Evolutionary conservation across 2,888 invertebrate species (phyloP).

Genomic region (Trissolcus brochymenae): DNA sequence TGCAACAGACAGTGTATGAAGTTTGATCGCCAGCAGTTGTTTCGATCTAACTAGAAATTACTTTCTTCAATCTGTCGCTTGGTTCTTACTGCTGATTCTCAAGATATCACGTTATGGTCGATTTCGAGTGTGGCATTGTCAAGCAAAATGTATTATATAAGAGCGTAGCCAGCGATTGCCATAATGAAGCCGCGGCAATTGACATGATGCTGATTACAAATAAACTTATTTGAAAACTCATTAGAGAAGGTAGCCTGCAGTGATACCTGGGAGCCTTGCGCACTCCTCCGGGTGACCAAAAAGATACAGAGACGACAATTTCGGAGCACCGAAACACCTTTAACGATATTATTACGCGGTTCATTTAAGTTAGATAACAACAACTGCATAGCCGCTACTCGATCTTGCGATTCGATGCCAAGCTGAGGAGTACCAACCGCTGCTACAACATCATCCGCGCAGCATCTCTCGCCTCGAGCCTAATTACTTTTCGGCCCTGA

Average conservation of each 20-base stretch:
- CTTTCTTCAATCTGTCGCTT: neutral
- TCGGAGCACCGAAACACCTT: slow-evolving; percentile 64
- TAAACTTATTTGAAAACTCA: slow-evolving; percentile 48
- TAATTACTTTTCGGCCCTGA: slow-evolving; percentile 72
- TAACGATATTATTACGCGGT: slow-evolving; percentile 74
- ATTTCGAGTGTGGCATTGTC: slow-evolving; percentile 1
- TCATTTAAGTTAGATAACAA: slow-evolving; percentile 76
- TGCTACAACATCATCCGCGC: slow-evolving; percentile 70
- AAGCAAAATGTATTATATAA: neutral
- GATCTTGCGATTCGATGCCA: slow-evolving; percentile 52
- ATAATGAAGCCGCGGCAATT: slow-evolving; percentile 37
- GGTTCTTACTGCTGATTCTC: slow-evolving; percentile 11
- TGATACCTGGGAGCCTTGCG: slow-evolving; percentile 35
- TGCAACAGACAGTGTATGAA: too few relatives aligned
- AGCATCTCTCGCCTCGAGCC: slow-evolving; percentile 72
- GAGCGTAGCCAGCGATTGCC: slow-evolving; percentile 16
- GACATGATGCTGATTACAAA: slow-evolving; percentile 50
- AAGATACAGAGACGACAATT: slow-evolving; percentile 51
- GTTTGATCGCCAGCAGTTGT: too few relatives aligned
- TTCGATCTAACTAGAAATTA: too few relatives aligned
- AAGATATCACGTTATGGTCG: slow-evolving; percentile 18
- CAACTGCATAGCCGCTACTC: slow-evolving; percentile 59
- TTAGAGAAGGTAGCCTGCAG: slow-evolving; percentile 33
- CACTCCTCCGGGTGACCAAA: slow-evolving; percentile 62
- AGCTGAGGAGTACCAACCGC: slow-evolving; percentile 57